phyloP scores from a whole-genome alignment of 2,797 vertebrate genomes.

The Acrossocheilus fasciatus region DNA sequence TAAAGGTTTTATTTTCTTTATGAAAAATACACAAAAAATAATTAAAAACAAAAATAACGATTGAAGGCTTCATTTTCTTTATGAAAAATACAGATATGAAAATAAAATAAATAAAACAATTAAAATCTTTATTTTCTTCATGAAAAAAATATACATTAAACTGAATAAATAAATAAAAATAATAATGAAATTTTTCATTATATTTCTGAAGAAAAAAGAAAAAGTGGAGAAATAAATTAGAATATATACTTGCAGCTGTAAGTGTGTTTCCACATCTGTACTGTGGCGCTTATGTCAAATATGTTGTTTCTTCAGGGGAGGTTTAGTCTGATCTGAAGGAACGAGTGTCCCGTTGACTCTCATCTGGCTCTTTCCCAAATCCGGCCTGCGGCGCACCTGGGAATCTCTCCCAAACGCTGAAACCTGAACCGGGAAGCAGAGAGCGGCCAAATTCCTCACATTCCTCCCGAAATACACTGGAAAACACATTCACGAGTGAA shows the following conservation, averaged over 20 bases:
- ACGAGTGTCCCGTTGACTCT: neutral
- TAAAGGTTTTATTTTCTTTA: too few relatives aligned
- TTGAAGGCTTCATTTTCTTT: neutral
- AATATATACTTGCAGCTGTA: too few relatives aligned
- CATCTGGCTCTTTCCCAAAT: conserved; percentile 2
- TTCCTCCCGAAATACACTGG: conserved; percentile 46
- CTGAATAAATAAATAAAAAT: too few relatives aligned
- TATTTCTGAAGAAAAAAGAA: too few relatives aligned
- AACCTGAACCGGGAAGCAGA: conserved; percentile 15
- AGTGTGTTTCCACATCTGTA: too few relatives aligned
- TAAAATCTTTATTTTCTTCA: too few relatives aligned
- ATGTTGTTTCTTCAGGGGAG: neutral
- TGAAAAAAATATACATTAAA: too few relatives aligned
- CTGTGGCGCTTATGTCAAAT: neutral
- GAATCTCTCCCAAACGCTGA: conserved; percentile 30
- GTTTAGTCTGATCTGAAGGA: neutral
- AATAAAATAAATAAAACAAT: too few relatives aligned
- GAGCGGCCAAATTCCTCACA: conserved; percentile 61
- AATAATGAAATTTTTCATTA: too few relatives aligned
- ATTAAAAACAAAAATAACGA: too few relatives aligned
- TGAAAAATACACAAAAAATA: too few relatives aligned
- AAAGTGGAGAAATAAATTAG: too few relatives aligned
- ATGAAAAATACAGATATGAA: neutral
- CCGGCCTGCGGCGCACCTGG: conserved; percentile 34
- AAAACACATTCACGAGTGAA: neutral